Evolutionary conservation across 2,113 vertebrate species (phyloP).

Genomic region (Stigmatopora argus): DNA sequence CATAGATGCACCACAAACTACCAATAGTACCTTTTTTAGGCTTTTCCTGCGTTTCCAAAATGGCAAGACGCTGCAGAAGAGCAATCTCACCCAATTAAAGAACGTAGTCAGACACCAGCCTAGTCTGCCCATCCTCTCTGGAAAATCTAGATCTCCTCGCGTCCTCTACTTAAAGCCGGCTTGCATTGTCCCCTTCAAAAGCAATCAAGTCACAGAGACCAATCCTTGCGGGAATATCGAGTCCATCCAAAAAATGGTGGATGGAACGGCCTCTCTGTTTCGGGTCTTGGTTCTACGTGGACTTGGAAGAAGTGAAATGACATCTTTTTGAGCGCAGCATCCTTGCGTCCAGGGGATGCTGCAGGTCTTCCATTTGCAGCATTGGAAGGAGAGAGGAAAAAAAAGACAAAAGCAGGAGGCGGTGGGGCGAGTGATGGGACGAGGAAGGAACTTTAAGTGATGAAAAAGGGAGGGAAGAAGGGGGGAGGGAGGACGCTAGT

Average conservation of each 20-base stretch:
- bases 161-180: conserved; percentile 20
- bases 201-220: not conserved
- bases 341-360: conserved; percentile 53
- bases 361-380: conserved; percentile 50
- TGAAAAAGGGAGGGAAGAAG: conserved; percentile 38
- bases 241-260: conserved; percentile 1
- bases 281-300: not conserved
- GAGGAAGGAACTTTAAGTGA: conserved; percentile 58
- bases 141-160: conserved; percentile 22
- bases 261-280: not conserved
- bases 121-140: conserved; percentile 71
- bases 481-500: no score
- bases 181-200: conserved; percentile 26
- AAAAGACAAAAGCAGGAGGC: conserved; percentile 39
- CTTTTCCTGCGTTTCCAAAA: conserved; percentile 53
- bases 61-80: conserved; percentile 78
- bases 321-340: conserved; percentile 28
- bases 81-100: conserved; percentile 76
- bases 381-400: conserved; percentile 23
- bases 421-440: conserved; percentile 35
- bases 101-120: conserved; percentile 76
- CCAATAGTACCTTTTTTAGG: conserved; percentile 57
- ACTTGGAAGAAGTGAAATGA: not conserved
- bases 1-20: not conserved
- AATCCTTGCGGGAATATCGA: conserved; percentile 1